phyloP scores from a whole-genome alignment of 1,140 invertebrate species.

The Liolophura sinensis region DNA sequence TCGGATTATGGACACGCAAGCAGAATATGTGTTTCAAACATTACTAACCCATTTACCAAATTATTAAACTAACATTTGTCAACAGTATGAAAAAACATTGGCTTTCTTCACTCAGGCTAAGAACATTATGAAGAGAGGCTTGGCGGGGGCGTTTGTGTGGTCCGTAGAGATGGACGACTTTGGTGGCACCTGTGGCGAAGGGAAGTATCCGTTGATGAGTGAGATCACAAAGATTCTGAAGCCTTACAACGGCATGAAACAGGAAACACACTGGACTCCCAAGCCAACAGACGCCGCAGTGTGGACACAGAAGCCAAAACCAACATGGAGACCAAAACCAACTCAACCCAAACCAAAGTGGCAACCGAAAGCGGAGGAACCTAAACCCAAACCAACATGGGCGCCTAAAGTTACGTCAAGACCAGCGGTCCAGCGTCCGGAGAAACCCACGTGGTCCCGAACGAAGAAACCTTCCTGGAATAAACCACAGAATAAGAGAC shows the following conservation, averaged over 20 bases:
- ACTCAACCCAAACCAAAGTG: not conserved
- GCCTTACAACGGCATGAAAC: not conserved
- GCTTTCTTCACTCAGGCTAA: constrained; percentile 14
- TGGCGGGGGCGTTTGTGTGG: constrained; percentile 68
- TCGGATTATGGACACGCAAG: too few relatives aligned
- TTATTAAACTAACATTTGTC: too few relatives aligned
- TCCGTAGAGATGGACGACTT: constrained; percentile 56
- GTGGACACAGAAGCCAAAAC: not conserved
- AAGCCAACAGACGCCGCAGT: constrained; percentile 3
- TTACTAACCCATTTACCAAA: too few relatives aligned
- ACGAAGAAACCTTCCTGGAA: not conserved
- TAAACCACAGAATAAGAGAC: not conserved
- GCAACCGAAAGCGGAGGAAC: constrained; percentile 2
- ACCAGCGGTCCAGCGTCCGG: not conserved
- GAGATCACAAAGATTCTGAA: constrained; percentile 45
- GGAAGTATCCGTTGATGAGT: constrained; percentile 62
- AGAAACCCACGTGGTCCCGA: not conserved
- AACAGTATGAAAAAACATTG: too few relatives aligned
- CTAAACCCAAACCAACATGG: not conserved
- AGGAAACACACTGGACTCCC: not conserved
- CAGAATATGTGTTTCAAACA: too few relatives aligned
- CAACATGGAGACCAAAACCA: constrained; percentile 3
- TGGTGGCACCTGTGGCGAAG: constrained; percentile 37
- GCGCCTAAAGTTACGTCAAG: constrained; percentile 10
- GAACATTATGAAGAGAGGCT: constrained; percentile 17